Evolutionary conservation across 2,888 invertebrate genomes (phyloP).

Genomic region (Torymus texanus): DNA sequence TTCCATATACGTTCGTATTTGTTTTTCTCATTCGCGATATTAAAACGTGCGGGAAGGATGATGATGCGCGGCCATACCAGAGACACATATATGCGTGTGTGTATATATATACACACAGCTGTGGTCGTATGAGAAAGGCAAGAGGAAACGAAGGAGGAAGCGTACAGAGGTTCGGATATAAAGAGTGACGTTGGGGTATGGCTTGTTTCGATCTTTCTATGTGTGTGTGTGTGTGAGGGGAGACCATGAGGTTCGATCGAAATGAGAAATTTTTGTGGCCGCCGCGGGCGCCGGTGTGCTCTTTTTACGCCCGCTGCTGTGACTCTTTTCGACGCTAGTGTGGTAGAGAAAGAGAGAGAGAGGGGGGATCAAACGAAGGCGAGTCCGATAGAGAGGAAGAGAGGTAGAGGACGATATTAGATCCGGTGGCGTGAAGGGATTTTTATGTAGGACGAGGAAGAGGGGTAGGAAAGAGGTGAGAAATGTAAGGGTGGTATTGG

Average conservation of each 20-base stretch:
- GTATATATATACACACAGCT: too few species aligned
- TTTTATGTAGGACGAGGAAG: too few species aligned
- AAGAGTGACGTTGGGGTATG: neutral
- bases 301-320: neutral
- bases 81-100: too few species aligned
- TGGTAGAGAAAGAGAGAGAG: too few species aligned
- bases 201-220: conserved; percentile 15
- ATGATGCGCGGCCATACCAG: neutral
- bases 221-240: too few species aligned
- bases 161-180: too few species aligned
- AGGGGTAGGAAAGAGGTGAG: too few species aligned
- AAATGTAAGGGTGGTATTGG: too few species aligned
- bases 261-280: conserved; percentile 45
- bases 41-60: conserved; percentile 48
- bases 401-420: too few species aligned
- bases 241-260: conserved; percentile 2
- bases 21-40: conserved; percentile 57
- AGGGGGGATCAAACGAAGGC: too few species aligned
- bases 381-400: too few species aligned
- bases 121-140: neutral
- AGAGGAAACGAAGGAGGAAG: neutral
- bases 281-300: conserved; percentile 7
- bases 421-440: too few species aligned
- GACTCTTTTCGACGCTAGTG: neutral
- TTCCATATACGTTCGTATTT: conserved; percentile 55